These are phyloP conservation scores for Plectropomus leopardus DNA, from an alignment of 2,113 vertebrate species.

Conservation along the genomic window DNA sequence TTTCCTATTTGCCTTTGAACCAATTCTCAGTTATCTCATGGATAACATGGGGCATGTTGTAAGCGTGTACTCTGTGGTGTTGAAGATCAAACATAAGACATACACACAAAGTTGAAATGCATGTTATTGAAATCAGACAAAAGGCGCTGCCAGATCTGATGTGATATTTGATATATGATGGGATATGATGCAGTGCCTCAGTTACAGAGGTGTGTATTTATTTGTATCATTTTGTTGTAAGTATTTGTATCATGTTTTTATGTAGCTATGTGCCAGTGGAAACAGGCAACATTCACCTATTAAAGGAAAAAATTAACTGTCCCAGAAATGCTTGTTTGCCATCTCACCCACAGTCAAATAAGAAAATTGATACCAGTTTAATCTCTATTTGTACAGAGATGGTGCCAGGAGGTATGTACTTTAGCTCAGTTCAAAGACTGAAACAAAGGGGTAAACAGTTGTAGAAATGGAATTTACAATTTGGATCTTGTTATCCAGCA, in stretches of 20 bases:
- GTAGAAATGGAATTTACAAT: neutral
- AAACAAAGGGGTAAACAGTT: neutral
- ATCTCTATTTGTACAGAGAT: no score
- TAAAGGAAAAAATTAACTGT: neutral
- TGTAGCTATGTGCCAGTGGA: neutral
- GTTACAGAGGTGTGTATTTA: neutral
- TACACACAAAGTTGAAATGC: constrained; percentile 8
- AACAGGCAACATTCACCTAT: neutral
- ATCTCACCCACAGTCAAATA: neutral
- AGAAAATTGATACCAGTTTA: no score
- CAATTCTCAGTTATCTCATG: neutral
- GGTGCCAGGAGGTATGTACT: no score
- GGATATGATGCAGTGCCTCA: neutral
- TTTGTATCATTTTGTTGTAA: no score
- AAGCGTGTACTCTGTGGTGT: neutral
- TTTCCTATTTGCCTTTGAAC: neutral
- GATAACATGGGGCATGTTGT: neutral
- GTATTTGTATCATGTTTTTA: neutral
- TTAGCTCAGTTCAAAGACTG: neutral
- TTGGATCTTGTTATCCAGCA: neutral
- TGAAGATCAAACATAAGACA: neutral
- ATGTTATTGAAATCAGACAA: constrained; percentile 2
- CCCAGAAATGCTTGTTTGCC: neutral
- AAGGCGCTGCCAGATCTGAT: neutral
- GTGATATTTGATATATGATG: neutral